Base-by-base conservation (phyloP, 2,888 invertebrate genomes). In the Cataglyphis rosenhaueri region DNA sequence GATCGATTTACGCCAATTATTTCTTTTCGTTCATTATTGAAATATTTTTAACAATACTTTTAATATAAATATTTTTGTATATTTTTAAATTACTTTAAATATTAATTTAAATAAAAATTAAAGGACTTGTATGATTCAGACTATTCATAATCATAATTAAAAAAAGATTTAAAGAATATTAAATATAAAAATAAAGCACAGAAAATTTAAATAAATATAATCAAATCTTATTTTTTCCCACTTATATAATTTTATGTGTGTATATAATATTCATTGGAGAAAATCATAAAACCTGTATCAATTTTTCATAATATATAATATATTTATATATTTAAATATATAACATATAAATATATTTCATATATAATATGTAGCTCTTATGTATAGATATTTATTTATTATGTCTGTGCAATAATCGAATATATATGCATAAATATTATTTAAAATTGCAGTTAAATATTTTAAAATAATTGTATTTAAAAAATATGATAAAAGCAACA, bases 1-100 rank as follows among this genome's bases (percentile, higher is more conserved):
- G 8, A 78, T 70, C 70, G 70, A 68, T 57, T 32, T 29, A 41
- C 57, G 59, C 59, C 5, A 38, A 78, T 41, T 29, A 66, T 9
- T 25, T 29, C 5, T 41, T 55, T 5, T 35, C n/a, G 12, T 29
- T 62, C 21, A 18, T 74, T 59, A 38, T 59, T 38, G 10, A 71
- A 1, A 64, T 61, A 10, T 25, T 52, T n/a, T 52, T n/a, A 52
- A 52, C 48, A 1, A 52, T 52, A 3, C n/a, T 52, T 52, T 32
- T 41, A 41, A 5, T 29, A 32, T 9, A 41, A 6, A 32, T 41
- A 57, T 25, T 61, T 57, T 6, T 32, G 9, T 61, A 29, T 8
- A 32, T 41, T 44, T 35, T 9, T 65, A 74, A 35, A 10, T 48
- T 25, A 71, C 8, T 15, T 32, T 64, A 21, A 21, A 65, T 35